phyloP scores from a whole-genome alignment of 35 echinoderm and acorn worm genomes.

The Antedon bifida region DNA sequence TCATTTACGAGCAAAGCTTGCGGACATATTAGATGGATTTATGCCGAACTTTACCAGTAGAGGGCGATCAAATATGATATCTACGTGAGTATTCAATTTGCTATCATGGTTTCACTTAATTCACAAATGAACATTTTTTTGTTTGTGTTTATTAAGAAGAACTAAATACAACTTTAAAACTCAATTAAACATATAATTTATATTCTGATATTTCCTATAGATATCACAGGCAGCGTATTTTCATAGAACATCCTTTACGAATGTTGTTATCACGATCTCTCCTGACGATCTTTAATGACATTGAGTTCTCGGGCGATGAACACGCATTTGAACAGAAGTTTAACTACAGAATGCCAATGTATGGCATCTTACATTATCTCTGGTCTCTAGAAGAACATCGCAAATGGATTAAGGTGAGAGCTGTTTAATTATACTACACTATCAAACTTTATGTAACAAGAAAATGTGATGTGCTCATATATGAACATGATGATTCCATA shows the following conservation, averaged over 20 bases:
- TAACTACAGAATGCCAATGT: conserved; percentile 95
- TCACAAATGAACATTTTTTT: too few relatives aligned
- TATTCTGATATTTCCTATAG: conserved; percentile 18
- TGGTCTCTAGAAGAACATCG: conserved; percentile 65
- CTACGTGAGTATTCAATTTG: conserved; percentile 37
- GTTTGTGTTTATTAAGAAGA: too few relatives aligned
- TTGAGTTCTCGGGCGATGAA: conserved; percentile 86
- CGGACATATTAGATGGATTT: conserved; percentile 72
- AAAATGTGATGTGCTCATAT: too few relatives aligned
- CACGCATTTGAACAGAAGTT: conserved; percentile 98
- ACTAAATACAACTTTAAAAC: too few relatives aligned
- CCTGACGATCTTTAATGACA: conserved; percentile 77
- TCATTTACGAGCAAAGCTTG: conserved; percentile 70
- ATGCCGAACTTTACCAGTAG: conserved; percentile 34
- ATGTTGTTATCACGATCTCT: conserved; percentile 44
- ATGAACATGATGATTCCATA: too few relatives aligned
- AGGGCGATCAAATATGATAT: conserved; percentile 7
- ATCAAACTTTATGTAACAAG: too few relatives aligned
- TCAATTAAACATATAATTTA: too few relatives aligned
- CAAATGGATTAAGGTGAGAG: conserved; percentile 55
- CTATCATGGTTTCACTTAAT: too few relatives aligned
- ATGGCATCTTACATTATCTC: conserved; percentile 60
- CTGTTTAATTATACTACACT: background rate
- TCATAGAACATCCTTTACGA: conserved; percentile 53
- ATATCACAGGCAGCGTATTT: conserved; percentile 62